A percentile compares a stretch with the other conserved stretches of the same genome.
phyloP scores from a whole-genome alignment of 2,113 vertebrate species.

The Scomber scombrus region DNA sequence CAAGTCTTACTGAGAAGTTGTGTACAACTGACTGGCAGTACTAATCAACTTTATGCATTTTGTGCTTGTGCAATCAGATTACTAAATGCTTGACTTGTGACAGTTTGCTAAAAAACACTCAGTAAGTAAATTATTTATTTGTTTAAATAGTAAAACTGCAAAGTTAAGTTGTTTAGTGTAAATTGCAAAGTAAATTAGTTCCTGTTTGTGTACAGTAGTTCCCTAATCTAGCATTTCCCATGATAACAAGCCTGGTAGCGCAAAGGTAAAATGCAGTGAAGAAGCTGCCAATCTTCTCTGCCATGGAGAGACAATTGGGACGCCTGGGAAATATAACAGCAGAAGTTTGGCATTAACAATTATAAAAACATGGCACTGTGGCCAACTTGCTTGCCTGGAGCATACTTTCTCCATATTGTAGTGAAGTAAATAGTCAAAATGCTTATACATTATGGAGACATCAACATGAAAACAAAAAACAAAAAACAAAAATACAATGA shows the following conservation, averaged over 20 bases:
- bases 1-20: not conserved
- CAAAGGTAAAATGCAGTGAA: slow-evolving; percentile 50
- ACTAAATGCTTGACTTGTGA: not conserved
- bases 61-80: not conserved
- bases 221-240: slow-evolving; percentile 36
- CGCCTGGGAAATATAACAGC: slow-evolving; percentile 47
- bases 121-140: not conserved
- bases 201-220: slow-evolving; percentile 4
- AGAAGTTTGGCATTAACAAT: slow-evolving; percentile 52
- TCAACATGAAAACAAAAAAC: not conserved
- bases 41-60: not conserved
- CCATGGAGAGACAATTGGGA: slow-evolving; percentile 40
- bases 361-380: slow-evolving; percentile 51
- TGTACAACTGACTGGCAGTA: slow-evolving; percentile 3
- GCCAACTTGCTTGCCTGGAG: slow-evolving; percentile 37
- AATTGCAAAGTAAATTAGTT: slow-evolving; percentile 33
- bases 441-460: slow-evolving; percentile 36
- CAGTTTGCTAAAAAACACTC: not conserved
- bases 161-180: slow-evolving; percentile 3
- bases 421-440: slow-evolving; percentile 33
- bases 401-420: slow-evolving; percentile 60
- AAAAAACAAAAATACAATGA: not conserved
- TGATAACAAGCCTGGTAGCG: slow-evolving; percentile 44
- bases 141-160: not conserved
- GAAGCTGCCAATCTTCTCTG: slow-evolving; percentile 50